A percentile compares a stretch with the other conserved stretches of the same genome.
Evolutionary conservation across 2,113 vertebrate species (phyloP).

Genomic region (Labeo rohita): DNA sequence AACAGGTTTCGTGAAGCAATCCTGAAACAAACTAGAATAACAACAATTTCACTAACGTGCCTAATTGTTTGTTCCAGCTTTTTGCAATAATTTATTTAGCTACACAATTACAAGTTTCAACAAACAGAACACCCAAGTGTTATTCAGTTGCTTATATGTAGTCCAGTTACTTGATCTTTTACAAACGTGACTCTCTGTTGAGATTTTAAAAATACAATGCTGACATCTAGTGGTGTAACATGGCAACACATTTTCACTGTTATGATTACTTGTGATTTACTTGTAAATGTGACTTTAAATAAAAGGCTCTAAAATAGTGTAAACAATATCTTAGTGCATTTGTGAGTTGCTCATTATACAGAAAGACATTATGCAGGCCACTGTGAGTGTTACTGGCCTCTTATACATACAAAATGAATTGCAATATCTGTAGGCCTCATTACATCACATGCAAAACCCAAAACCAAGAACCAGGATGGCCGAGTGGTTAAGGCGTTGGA

Average conservation of each 20-base stretch:
- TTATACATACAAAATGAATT: not conserved
- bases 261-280: not conserved
- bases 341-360: not conserved
- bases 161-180: not conserved
- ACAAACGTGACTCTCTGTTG: too few species aligned
- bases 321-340: not conserved
- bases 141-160: not conserved
- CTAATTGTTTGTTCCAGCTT: too few species aligned
- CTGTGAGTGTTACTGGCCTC: not conserved
- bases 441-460: not conserved
- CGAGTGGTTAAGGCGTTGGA: not conserved
- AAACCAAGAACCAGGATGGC: not conserved
- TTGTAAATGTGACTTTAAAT: not conserved
- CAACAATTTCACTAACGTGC: too few species aligned
- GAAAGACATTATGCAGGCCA: not conserved
- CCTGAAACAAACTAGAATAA: too few species aligned
- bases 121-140: too few species aligned
- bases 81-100: too few species aligned
- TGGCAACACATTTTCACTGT: not conserved
- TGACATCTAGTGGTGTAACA: not conserved
- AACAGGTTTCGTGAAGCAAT: too few species aligned
- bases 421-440: not conserved
- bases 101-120: too few species aligned
- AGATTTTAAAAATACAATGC: not conserved
- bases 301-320: too few species aligned